Conservation (phyloP, 2,888 invertebrate species). For the Bhutanitis thaidina region DNA sequence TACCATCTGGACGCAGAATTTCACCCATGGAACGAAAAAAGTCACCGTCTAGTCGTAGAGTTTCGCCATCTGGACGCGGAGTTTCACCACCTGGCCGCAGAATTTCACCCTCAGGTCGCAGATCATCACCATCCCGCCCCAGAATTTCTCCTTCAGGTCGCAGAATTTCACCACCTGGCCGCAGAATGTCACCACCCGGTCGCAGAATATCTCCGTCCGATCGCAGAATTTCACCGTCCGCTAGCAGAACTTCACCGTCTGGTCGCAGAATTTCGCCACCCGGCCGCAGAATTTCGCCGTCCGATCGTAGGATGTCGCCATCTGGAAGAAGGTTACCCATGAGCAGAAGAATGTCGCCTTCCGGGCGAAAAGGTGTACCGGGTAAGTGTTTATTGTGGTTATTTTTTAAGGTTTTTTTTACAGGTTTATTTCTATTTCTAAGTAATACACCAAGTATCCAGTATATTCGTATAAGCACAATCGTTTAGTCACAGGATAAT, state of each 20-base stretch:
- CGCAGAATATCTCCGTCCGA: constrained; percentile 20
- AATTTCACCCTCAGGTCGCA: constrained; percentile 21
- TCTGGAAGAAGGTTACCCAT: constrained; percentile 27
- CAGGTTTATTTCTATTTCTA: too few relatives aligned
- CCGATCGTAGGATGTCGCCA: constrained; percentile 26
- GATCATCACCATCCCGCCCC: constrained; percentile 28
- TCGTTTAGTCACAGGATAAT: too few relatives aligned
- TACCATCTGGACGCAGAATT: constrained; percentile 23
- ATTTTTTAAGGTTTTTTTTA: too few relatives aligned
- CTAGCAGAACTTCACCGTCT: constrained; percentile 9
- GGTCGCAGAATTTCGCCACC: constrained; percentile 19
- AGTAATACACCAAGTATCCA: too few relatives aligned
- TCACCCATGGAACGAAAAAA: constrained; percentile 22
- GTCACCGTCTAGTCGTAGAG: constrained; percentile 9
- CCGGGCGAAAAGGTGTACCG: constrained; percentile 25
- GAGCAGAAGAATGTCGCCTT: constrained; percentile 11
- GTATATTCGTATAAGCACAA: too few relatives aligned
- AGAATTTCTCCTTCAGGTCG: constrained; percentile 29
- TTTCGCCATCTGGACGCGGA: constrained; percentile 9
- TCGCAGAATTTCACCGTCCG: constrained; percentile 21
- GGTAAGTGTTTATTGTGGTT: constrained; percentile 21
- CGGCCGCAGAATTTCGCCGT: constrained; percentile 25
- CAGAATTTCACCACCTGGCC: constrained; percentile 27
- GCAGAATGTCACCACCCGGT: constrained; percentile 24
- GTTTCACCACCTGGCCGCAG: constrained; percentile 28